Base-by-base conservation (phyloP, 2,888 invertebrate species). In the Diaprepes abbreviatus region DNA sequence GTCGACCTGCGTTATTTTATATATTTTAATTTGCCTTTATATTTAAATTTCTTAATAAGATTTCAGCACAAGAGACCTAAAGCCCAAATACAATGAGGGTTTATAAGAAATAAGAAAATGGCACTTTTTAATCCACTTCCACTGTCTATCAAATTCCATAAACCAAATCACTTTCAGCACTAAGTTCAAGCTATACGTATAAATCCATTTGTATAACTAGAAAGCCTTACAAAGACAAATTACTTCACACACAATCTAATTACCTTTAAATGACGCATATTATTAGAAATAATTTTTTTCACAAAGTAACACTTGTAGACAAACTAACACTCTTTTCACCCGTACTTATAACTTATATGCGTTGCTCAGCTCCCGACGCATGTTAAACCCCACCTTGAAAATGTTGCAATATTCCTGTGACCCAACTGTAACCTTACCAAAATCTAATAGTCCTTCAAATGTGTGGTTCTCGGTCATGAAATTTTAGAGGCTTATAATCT, bases 301-400 rank as follows among this genome's bases (percentile, higher is more conserved):
- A 45, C 48, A 59, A 73, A 69, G 52, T 45, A n/a, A 71, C 75
- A 73, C 73, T 67, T 66, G 70, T 63, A 62, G 67, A 74, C 75
- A 69, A 67, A 79, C 79, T 79, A 75, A 73, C 71, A 67, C 70
- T 68, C 67, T 72, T 73, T 74, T 72, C 57, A 58, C 68, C 73
- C 72, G 74, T 65, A 73, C 78, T 76, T 75, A 77, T 78, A 79
- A 79, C 76, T 77, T 78, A 76, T 82, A 79, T 80, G 80, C 79
- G 71, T 57, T 77, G 79, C 78, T 79, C 78, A 76, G 72, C 76
- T 76, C 74, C 76, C 75, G 76, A 76, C 73, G 72, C 68, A 75
- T 64, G 76, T 76, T 76, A 75, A 19, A 76, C 60, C 74, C 75
- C 77, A 77, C 77, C 77, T 35, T 45, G 33, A 17, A 14, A 7